These are phyloP conservation scores for Synchiropus splendidus DNA, from an alignment of 2,113 vertebrate species.

Conservation along the genomic window DNA sequence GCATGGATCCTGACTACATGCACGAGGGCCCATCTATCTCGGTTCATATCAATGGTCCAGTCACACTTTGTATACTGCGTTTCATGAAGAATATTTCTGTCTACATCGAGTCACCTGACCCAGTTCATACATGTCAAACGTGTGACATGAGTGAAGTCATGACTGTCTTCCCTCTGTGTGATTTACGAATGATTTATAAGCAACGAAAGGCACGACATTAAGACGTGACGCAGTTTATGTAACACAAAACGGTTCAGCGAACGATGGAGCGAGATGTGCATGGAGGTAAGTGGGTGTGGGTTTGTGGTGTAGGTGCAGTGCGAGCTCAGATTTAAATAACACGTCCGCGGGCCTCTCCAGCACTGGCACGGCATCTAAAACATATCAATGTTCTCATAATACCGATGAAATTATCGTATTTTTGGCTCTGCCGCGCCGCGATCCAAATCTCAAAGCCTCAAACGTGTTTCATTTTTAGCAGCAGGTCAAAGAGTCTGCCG, in stretches of 20 bases:
- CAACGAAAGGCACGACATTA: no score
- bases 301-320: neutral
- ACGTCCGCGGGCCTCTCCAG: conserved; percentile 28
- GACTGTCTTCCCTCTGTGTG: no score
- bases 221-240: no score
- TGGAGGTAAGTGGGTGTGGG: neutral
- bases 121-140: no score
- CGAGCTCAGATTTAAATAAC: conserved; percentile 32
- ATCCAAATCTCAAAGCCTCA: conserved; percentile 8
- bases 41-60: no score
- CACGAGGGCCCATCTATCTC: no score
- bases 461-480: conserved; percentile 8
- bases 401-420: conserved; percentile 14
- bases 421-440: conserved; percentile 1
- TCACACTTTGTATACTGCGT: no score
- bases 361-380: conserved; percentile 24
- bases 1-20: conserved; percentile 51
- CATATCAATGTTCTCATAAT: conserved; percentile 1
- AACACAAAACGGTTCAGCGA: no score
- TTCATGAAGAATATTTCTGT: no score
- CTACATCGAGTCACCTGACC: no score
- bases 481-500: conserved; percentile 1
- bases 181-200: no score
- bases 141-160: no score
- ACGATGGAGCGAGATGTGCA: conserved; percentile 1